A percentile compares a stretch with the other conserved stretches of the same genome.
Conservation (phyloP, 2,888 invertebrate genomes). For the Eupithecia dodoneata region DNA sequence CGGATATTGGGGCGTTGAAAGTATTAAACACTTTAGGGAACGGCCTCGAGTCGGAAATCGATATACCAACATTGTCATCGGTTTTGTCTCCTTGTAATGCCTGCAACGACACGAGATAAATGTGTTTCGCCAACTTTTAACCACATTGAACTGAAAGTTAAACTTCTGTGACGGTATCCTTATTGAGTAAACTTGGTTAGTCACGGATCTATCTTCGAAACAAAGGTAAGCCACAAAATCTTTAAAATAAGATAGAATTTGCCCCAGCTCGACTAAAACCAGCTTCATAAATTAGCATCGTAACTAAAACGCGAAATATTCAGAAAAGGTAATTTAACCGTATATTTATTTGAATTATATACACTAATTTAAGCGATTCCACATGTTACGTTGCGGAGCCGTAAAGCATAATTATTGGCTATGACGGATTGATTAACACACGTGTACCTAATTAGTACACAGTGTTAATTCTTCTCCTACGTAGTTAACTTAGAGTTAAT, state of each 20-base stretch:
- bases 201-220: background rate
- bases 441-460: background rate
- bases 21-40: slow-evolving; percentile 31
- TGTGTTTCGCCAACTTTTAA: slow-evolving; percentile 1
- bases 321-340: background rate
- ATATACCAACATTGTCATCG: slow-evolving; percentile 25
- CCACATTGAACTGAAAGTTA: background rate
- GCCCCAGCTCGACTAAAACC: background rate
- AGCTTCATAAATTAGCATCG: background rate
- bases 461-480: background rate
- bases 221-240: background rate
- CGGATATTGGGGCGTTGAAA: slow-evolving; percentile 28
- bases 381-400: background rate
- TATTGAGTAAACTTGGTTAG: background rate
- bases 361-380: background rate
- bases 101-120: slow-evolving; percentile 1
- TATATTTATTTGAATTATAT: background rate
- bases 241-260: background rate
- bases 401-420: background rate
- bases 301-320: background rate
- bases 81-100: slow-evolving; percentile 18
- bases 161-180: background rate
- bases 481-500: too few species aligned
- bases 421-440: background rate
- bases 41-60: slow-evolving; percentile 17